Evolutionary conservation across 1,140 invertebrate genomes (phyloP).

Genomic region (Leptestheria dahalacensis): DNA sequence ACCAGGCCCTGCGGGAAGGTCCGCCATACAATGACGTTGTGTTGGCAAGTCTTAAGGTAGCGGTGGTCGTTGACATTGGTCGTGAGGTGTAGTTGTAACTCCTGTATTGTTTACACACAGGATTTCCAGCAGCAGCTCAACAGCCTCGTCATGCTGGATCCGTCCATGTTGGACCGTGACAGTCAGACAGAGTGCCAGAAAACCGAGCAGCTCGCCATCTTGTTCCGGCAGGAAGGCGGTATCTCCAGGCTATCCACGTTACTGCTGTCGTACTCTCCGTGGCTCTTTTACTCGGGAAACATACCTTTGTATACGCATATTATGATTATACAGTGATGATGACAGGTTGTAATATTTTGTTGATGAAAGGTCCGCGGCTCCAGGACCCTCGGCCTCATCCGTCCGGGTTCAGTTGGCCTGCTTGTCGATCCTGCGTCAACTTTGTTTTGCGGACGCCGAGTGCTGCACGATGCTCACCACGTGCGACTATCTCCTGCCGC

Average conservation of each 20-base stretch:
- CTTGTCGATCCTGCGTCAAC: slow-evolving; percentile 2
- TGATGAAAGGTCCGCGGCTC: background rate
- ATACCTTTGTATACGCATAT: background rate
- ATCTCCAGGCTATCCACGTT: slow-evolving; percentile 3
- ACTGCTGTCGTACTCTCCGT: slow-evolving; percentile 7
- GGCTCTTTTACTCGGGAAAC: background rate
- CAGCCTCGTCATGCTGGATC: background rate
- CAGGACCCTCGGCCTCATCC: no score
- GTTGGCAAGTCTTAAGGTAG: background rate
- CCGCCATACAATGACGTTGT: background rate
- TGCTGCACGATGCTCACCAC: slow-evolving; percentile 6
- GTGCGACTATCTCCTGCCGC: slow-evolving; percentile 9
- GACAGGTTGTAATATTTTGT: background rate
- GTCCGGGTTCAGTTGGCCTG: slow-evolving; percentile 11
- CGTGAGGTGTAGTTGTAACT: background rate
- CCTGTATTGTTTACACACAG: background rate
- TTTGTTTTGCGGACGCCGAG: slow-evolving; percentile 10
- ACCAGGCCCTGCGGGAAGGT: background rate
- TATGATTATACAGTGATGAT: background rate
- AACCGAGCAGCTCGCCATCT: slow-evolving; percentile 3
- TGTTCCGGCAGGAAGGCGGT: slow-evolving; percentile 9
- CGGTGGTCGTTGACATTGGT: background rate
- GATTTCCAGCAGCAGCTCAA: background rate
- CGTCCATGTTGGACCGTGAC: background rate
- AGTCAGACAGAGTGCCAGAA: background rate